Evolutionary conservation across 2,888 invertebrate species (phyloP).

Genomic region (Cataglyphis albicans): DNA sequence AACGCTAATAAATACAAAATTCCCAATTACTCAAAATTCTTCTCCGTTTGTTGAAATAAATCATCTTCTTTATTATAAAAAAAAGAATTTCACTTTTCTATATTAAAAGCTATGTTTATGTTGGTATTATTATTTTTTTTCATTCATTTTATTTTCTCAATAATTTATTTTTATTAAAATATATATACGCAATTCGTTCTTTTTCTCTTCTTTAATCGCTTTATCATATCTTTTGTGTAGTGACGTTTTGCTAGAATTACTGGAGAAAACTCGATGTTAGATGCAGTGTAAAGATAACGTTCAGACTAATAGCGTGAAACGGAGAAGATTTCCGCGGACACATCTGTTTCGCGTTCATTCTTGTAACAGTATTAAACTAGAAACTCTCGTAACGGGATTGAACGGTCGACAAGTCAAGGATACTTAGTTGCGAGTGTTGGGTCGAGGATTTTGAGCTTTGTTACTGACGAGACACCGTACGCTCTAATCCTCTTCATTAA

Average conservation of each 20-base stretch:
- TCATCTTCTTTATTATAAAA: neutral
- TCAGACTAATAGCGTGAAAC: constrained; percentile 32
- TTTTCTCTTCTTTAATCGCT: neutral
- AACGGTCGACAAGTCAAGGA: constrained; percentile 65
- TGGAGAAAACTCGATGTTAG: neutral
- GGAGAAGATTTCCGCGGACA: constrained; percentile 53
- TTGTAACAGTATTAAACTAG: constrained; percentile 67
- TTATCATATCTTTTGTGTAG: neutral
- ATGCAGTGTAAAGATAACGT: constrained; percentile 41
- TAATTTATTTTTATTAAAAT: neutral
- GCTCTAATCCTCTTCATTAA: constrained; percentile 67
- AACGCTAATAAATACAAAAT: neutral
- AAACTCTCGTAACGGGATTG: constrained; percentile 71
- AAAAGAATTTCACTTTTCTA: neutral
- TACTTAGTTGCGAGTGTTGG: constrained; percentile 65
- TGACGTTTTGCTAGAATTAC: neutral
- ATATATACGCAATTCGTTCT: neutral
- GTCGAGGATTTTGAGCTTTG: constrained; percentile 62
- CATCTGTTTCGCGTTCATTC: constrained; percentile 66
- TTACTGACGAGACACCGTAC: constrained; percentile 54
- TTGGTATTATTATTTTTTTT: neutral
- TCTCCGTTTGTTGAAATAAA: neutral
- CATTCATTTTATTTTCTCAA: neutral
- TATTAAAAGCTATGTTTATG: neutral
- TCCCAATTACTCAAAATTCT: neutral